A percentile compares a stretch with the other conserved stretches of the same genome.
These are phyloP conservation scores for Emesis furor DNA, from an alignment of 2,888 invertebrate genomes.

Conservation along the genomic window DNA sequence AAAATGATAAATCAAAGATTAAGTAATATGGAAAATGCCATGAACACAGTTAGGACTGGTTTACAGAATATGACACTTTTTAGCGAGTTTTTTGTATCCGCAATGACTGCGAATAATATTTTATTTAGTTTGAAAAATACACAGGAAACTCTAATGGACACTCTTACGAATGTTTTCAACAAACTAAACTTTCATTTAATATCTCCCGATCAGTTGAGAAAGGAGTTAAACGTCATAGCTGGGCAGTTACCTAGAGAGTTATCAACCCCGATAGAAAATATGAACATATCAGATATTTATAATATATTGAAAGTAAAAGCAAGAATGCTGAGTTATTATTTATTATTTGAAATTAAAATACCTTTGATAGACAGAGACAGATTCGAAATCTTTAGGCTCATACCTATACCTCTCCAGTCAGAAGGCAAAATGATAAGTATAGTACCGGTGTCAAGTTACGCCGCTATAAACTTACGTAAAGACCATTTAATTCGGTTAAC, in stretches of 20 bases:
- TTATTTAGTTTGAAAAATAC: slow-evolving; percentile 9
- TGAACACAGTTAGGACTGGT: too few relatives aligned
- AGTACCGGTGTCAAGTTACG: too few relatives aligned
- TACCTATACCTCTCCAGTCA: too few relatives aligned
- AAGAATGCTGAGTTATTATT: slow-evolving; percentile 21
- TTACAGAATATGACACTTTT: not conserved
- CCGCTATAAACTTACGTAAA: too few relatives aligned
- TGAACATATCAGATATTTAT: slow-evolving; percentile 24
- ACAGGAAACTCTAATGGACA: slow-evolving; percentile 26
- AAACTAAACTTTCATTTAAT: too few relatives aligned
- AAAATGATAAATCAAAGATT: too few relatives aligned
- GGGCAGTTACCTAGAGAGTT: slow-evolving; percentile 26
- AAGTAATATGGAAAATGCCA: too few relatives aligned
- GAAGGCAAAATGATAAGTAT: too few relatives aligned
- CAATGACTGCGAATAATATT: slow-evolving; percentile 9
- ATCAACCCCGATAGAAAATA: slow-evolving; percentile 24
- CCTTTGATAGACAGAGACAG: too few relatives aligned
- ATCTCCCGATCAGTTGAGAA: not conserved
- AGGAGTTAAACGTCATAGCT: slow-evolving; percentile 20
- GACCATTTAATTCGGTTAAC: too few relatives aligned
- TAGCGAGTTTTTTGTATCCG: slow-evolving; percentile 18
- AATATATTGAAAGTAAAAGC: slow-evolving; percentile 19
- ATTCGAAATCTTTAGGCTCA: too few relatives aligned
- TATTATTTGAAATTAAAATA: not conserved
- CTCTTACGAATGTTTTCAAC: not conserved